A percentile compares a stretch with the other conserved stretches of the same genome.
These are phyloP conservation scores for Papilio dardanus DNA, from an alignment of 1,140 invertebrate genomes.

Conservation along the genomic window DNA sequence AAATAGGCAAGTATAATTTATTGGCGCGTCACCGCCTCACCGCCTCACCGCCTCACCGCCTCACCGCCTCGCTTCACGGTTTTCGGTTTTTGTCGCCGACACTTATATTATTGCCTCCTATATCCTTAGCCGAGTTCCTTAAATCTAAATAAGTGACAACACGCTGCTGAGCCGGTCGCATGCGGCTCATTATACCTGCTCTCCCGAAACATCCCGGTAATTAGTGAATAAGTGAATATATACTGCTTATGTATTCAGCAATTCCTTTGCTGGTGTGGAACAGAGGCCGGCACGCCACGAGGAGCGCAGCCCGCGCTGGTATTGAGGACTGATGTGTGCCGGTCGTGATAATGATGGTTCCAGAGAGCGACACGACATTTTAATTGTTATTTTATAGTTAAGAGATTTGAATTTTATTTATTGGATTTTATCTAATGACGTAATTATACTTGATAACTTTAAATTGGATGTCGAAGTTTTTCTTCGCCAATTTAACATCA, in stretches of 20 bases:
- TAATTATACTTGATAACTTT: neutral
- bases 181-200: too few relatives aligned
- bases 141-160: neutral
- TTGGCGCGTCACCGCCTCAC: neutral
- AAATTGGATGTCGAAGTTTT: neutral
- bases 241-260: too few relatives aligned
- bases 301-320: too few relatives aligned
- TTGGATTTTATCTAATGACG: neutral
- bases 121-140: neutral
- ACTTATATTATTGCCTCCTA: neutral
- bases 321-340: too few relatives aligned
- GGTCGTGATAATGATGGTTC: too few relatives aligned
- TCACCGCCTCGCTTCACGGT: neutral
- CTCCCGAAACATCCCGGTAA: too few relatives aligned
- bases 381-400: neutral
- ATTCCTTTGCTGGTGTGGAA: too few relatives aligned
- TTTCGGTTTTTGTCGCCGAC: neutral
- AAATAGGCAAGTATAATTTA: slow-evolving; percentile 32
- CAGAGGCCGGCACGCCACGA: too few relatives aligned
- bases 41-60: too few relatives aligned
- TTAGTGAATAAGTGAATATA: too few relatives aligned
- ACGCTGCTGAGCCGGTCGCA: too few relatives aligned
- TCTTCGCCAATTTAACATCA: neutral
- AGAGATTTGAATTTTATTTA: neutral
- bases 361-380: neutral